Percentiles rank a stretch among this genome's conserved stretches.
phyloP scores from a whole-genome alignment of 2,888 invertebrate genomes.

The Acholoe squamosa region DNA sequence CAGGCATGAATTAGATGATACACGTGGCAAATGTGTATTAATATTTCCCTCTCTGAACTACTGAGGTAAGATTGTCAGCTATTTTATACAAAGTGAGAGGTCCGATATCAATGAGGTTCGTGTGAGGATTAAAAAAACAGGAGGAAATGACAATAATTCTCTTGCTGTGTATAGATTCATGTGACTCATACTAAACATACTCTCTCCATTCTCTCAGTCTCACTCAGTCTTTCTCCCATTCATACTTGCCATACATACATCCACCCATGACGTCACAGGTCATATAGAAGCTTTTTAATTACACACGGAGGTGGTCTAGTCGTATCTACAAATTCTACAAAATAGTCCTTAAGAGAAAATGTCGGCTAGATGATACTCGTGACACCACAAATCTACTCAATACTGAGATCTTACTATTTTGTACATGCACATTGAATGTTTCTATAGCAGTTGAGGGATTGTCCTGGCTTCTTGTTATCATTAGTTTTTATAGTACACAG shows the following conservation, averaged over 20 bases:
- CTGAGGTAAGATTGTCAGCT: conserved; percentile 56
- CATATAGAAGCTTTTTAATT: conserved; percentile 49
- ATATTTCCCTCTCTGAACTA: neutral
- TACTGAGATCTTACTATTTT: conserved; percentile 61
- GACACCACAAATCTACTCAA: conserved; percentile 58
- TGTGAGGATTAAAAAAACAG: conserved; percentile 47
- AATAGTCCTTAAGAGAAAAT: conserved; percentile 62
- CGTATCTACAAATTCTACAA: conserved; percentile 62
- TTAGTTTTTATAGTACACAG: conserved; percentile 45
- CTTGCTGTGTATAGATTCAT: conserved; percentile 48
- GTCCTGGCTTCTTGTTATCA: conserved; percentile 55
- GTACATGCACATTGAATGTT: conserved; percentile 59
- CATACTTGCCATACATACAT: conserved; percentile 15
- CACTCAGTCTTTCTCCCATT: neutral
- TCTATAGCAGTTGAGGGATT: conserved; percentile 59
- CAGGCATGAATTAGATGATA: conserved; percentile 35
- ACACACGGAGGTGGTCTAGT: conserved; percentile 59
- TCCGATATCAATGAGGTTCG: neutral
- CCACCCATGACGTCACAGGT: conserved; percentile 52
- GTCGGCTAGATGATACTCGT: conserved; percentile 57
- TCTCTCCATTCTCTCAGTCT: neutral
- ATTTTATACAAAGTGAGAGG: conserved; percentile 32
- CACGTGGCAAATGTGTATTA: conserved; percentile 37
- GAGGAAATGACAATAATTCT: conserved; percentile 52
- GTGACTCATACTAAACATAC: conserved; percentile 29